Evolutionary conservation across 2,113 vertebrate genomes (phyloP), one percentile per base, ranked within the genome.

Genomic region (Coregonus clupeaformis): DNA sequence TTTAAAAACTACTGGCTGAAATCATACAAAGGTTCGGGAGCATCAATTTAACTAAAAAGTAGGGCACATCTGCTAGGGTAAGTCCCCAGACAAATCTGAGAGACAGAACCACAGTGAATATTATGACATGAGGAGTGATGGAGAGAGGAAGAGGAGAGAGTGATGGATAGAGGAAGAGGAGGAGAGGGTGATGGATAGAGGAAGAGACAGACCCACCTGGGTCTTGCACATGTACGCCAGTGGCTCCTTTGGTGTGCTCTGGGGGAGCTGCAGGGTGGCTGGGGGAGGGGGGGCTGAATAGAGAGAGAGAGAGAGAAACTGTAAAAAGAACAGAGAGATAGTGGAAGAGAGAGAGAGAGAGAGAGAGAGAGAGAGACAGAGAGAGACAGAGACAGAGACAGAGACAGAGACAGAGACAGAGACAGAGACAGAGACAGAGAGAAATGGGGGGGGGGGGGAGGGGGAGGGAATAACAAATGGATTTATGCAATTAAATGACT

Each of bases 181-280:
- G 3, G 25, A 27, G 32, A 57, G 30, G 4, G 71, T 84, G 84
- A 86, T 3, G 55, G 36, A 80, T 78, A 86, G 76, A 16, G n/a
- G 77, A 86, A 74, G 59, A 32, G 85, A 86, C 77, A 20, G 77
- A 89, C 94, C 42, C 86, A 99, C 98, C 97, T 99, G 98, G 75
- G 97, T 96, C 86, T 94, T 95, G 84, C 96, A 94, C 96, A 99
- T 98, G 89, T 98, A 99, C 68, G 91, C 94, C 92, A 99, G 87
- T 1, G 96, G 96, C 78, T 99, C 98, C 85, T 99, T 99, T 99
- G 69, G 93, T 94, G 85, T 99, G 97, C 78, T 98, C 96, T 25
- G 91, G 90, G 0, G 97, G 94, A 71, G 94, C 94, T 29, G 91
- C 82, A 36, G 95, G 93, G 75, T 95, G 95, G 72, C 91, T 90